Evolutionary conservation across 2,797 vertebrate species (phyloP), one percentile per base, ranked within the genome.

Genomic region (Perodicticus potto): DNA sequence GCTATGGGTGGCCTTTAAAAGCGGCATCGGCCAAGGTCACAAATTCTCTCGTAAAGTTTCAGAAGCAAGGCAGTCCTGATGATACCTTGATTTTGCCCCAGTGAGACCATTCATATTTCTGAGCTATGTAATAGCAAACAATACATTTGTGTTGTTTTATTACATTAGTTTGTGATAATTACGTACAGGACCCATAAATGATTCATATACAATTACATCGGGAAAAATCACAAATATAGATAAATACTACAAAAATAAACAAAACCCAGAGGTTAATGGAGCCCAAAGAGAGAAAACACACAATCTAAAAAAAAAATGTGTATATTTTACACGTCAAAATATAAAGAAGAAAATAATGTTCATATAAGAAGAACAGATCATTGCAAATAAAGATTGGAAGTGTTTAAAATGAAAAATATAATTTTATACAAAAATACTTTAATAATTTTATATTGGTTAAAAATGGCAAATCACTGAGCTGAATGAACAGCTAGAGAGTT

Each of bases 381-480:
- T 72, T 45, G n/a, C n/a, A 87, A 70, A 72, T 83, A 84, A 73
- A 88, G 32, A 1, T 37, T 59, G 92, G 6, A 85, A 10, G 5
- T 27, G 94, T 89, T 90, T 93, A 3, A 91, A 43, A 34, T 74
- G 3, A 95, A 82, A 95, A 78, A 45, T 69, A 43, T 32, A 63
- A 70, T 53, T 86, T n/a, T 37, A n/a, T 77, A 37, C 20, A 43
- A 59, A 89, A 49, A 72, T n/a, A 61, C 20, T 61, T 19, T 91
- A 37, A 53, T 45, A 34, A 32, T 32, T 55, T 0, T 4, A 84
- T 3, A 59, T 5, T 65, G 22, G 45, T 74, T 86, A 86, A 86
- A 73, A 63, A 17, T 53, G 49, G 16, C 9, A 91, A 67, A 32
- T 63, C 32, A 45, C 37, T 86, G 61, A 81, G 27, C 1, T 92